These are phyloP conservation scores for Urosaurus nigricauda DNA, from an alignment of 2,797 vertebrate species.

Conservation along the genomic window DNA sequence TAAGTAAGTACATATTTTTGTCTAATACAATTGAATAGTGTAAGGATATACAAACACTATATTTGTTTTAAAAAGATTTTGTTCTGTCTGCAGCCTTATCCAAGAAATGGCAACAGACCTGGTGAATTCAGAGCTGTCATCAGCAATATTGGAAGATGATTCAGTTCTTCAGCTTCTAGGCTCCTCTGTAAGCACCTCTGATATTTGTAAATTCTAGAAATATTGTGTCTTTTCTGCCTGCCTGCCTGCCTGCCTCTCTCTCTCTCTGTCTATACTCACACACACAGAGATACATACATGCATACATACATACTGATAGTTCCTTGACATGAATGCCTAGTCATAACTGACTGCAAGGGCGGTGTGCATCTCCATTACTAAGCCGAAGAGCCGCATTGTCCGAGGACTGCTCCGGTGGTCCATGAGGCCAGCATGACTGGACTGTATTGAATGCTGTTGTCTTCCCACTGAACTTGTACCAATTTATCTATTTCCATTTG, in stretches of 20 bases:
- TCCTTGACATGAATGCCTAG: no score
- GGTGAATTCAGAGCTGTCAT: slow-evolving; percentile 92
- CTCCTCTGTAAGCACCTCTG: slow-evolving; percentile 80
- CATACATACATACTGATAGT: background rate
- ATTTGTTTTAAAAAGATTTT: background rate
- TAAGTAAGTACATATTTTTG: background rate
- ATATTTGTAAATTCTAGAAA: background rate
- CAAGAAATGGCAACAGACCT: slow-evolving; percentile 95
- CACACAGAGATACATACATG: no score
- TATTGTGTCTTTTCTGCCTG: background rate
- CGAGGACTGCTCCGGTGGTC: no score
- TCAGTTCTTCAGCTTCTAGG: slow-evolving; percentile 84
- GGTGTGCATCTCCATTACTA: no score
- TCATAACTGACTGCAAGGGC: no score
- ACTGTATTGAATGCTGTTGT: no score
- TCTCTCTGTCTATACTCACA: no score
- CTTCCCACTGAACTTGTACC: no score
- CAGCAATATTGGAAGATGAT: slow-evolving; percentile 85
- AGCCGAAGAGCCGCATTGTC: no score
- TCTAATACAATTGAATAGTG: background rate
- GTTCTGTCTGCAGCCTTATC: slow-evolving; percentile 83
- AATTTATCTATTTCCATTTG: no score
- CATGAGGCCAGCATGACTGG: no score
- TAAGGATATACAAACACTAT: background rate
- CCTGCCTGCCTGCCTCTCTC: no score